These are phyloP conservation scores for Nebria ingens DNA, from an alignment of 1,140 invertebrate genomes.

Conservation along the genomic window DNA sequence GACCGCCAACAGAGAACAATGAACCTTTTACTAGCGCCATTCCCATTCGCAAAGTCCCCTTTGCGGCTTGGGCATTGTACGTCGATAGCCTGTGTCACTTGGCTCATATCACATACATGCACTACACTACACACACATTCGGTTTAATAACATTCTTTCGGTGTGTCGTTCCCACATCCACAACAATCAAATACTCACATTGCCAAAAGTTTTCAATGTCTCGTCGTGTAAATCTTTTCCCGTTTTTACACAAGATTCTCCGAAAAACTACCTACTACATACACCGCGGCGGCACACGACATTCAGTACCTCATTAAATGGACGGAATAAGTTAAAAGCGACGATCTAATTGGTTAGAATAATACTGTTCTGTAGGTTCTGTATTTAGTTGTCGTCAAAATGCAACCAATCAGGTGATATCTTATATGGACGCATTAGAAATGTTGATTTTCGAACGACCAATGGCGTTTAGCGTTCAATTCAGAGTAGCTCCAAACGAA, in stretches of 20 bases:
- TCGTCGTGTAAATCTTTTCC: not conserved
- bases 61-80: slow-evolving; percentile 5
- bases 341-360: slow-evolving; percentile 39
- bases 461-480: slow-evolving; percentile 39
- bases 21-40: slow-evolving; percentile 7
- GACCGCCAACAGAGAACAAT: slow-evolving; percentile 24
- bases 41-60: not conserved
- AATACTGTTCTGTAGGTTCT: slow-evolving; percentile 31
- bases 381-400: slow-evolving; percentile 33
- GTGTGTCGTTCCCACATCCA: not conserved
- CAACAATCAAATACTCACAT: slow-evolving; percentile 7
- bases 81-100: not conserved
- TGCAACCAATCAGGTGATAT: slow-evolving; percentile 52
- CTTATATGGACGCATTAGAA: slow-evolving; percentile 45
- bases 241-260: not conserved
- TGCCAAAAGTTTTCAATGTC: not conserved
- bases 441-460: slow-evolving; percentile 45
- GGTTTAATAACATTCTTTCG: not conserved
- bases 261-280: not conserved
- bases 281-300: slow-evolving; percentile 1
- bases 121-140: not conserved
- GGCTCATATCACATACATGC: not conserved
- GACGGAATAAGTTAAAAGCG: slow-evolving; percentile 30
- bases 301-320: slow-evolving; percentile 5
- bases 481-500: slow-evolving; percentile 3